Percentiles rank a stretch among this genome's conserved stretches.
These are phyloP conservation scores for Nothura maculosa DNA, from an alignment of 2,797 vertebrate species.

Conservation along the genomic window DNA sequence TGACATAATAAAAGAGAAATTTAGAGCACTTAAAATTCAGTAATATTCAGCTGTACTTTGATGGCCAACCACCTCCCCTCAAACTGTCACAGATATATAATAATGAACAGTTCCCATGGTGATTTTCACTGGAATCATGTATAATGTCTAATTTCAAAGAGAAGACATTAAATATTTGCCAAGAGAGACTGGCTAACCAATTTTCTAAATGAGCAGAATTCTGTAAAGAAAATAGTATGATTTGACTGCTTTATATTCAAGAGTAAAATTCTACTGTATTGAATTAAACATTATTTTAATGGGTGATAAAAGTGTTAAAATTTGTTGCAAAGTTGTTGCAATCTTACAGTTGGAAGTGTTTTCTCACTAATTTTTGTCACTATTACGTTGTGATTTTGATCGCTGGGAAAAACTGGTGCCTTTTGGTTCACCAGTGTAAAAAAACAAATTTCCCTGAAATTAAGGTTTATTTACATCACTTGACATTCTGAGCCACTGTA, in stretches of 20 bases:
- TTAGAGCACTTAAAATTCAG: neutral
- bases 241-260: neutral
- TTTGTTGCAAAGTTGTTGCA: too few species aligned
- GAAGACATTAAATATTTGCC: neutral
- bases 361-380: neutral
- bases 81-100: neutral
- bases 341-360: too few species aligned
- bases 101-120: neutral
- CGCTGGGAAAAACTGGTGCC: neutral
- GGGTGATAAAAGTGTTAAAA: neutral
- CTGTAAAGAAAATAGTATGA: neutral
- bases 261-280: neutral
- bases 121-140: neutral
- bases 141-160: neutral
- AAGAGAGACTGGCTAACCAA: neutral
- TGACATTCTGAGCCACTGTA: neutral
- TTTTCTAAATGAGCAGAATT: neutral
- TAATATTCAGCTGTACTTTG: neutral
- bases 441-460: neutral
- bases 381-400: neutral
- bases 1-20: slow-evolving; percentile 12
- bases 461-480: neutral
- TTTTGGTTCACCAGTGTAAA: neutral
- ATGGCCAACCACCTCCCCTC: neutral
- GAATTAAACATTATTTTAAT: neutral